Conservation (phyloP, 1,140 invertebrate genomes). For the Procambarus clarkii region DNA sequence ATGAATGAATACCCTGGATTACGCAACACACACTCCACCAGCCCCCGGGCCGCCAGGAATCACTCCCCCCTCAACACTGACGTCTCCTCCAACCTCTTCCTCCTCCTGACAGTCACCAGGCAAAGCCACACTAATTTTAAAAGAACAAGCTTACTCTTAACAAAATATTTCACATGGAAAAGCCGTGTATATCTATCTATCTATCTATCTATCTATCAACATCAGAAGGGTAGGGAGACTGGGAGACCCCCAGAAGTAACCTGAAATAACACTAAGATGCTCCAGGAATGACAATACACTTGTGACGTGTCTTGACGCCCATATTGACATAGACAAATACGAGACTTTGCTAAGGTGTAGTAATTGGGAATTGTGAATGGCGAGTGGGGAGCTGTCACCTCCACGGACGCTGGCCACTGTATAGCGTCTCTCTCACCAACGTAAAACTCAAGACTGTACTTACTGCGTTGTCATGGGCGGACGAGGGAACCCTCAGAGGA, state of each 20-base stretch:
- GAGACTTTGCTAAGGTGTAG: neutral
- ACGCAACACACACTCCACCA: neutral
- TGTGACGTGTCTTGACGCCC: no score
- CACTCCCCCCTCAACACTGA: neutral
- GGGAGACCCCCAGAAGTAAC: neutral
- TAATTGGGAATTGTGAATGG: neutral
- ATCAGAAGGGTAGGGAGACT: neutral
- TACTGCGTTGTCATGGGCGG: conserved; percentile 38
- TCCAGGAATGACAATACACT: no score
- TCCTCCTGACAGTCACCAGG: neutral
- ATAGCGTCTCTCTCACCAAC: no score
- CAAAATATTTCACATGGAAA: no score
- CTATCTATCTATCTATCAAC: no score
- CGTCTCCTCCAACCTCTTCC: neutral
- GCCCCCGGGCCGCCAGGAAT: neutral
- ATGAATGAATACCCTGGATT: conserved; percentile 32
- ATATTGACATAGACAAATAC: neutral
- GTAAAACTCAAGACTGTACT: conserved; percentile 29
- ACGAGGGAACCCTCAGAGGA: conserved; percentile 15
- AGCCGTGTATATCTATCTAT: no score
- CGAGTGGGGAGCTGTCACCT: neutral
- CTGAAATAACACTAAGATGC: no score
- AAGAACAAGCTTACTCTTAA: neutral
- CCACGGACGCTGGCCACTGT: neutral
- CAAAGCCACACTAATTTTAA: neutral